These are phyloP conservation scores for Neomonachus schauinslandi DNA, from an alignment of 2,113 vertebrate genomes.

Conservation along the genomic window DNA sequence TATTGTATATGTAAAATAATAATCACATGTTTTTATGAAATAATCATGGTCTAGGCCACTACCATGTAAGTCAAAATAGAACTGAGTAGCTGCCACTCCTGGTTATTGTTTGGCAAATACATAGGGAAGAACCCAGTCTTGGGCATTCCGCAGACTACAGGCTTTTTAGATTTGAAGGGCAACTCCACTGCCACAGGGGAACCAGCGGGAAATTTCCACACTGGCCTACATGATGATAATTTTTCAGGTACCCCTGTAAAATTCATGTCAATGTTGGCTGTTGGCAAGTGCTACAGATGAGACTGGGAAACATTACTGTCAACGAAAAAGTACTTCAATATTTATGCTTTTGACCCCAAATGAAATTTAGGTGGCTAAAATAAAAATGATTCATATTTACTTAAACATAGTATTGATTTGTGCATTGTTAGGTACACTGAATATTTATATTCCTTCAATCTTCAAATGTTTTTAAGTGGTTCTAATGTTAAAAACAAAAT, in stretches of 20 bases:
- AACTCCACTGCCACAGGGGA: background rate
- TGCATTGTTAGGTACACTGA: slow-evolving; percentile 1
- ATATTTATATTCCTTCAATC: slow-evolving; percentile 22
- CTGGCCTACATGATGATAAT: background rate
- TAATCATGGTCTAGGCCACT: background rate
- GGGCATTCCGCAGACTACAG: background rate
- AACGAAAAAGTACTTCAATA: slow-evolving; percentile 57
- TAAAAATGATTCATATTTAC: slow-evolving; percentile 53
- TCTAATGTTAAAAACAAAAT: slow-evolving; percentile 9
- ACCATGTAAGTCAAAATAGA: background rate
- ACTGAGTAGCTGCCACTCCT: background rate
- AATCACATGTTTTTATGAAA: slow-evolving; percentile 43
- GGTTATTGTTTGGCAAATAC: background rate
- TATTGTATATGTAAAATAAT: background rate
- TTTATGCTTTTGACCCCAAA: slow-evolving; percentile 63
- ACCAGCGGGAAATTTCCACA: slow-evolving; percentile 34
- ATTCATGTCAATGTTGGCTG: background rate
- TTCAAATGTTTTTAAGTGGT: slow-evolving; percentile 29
- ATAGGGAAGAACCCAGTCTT: background rate
- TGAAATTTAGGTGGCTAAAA: slow-evolving; percentile 54
- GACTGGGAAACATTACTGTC: slow-evolving; percentile 18
- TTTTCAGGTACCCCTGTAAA: slow-evolving; percentile 30
- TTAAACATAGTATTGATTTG: slow-evolving; percentile 60
- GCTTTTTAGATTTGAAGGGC: background rate
- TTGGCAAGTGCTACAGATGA: slow-evolving; percentile 32